Evolutionary conservation across 2,888 invertebrate genomes (phyloP), one percentile per base, ranked within the genome.

Genomic region (Palloptera scutellata): DNA sequence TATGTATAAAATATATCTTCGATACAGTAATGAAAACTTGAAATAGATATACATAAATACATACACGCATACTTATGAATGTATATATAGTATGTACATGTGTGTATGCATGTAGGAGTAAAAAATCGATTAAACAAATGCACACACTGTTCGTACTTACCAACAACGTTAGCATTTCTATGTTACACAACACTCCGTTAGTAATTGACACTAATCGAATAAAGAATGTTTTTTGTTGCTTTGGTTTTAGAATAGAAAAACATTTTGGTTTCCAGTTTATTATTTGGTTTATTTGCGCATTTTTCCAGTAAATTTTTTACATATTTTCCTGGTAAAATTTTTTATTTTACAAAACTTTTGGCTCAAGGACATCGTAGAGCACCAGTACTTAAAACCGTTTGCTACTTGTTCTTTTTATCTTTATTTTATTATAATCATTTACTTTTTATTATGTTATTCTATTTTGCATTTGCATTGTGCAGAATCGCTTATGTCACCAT

Each of bases 121-220:
- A 48, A 79, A 79, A 79, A 79, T 79, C 78, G 78, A 79, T 79
- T 79, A 79, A 79, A 79, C 79, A 79, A 79, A 75, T 74, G 30
- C 40, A 43, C 8, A 42, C 12, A 19, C 12, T 13, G 3, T 30
- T 30, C 12, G 11, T 20, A 55, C 48, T 13, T 15, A 55, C 17
- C 12, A 40, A 17, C 43, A 19, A 10, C 45, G 40, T 40, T 64
- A 19, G 13, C 42, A 17, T 64, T 54, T 30, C 41, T n/a, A 48
- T n/a, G 48, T 62, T 59, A 62, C 20, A 40, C 51, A 64, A 51
- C 19, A 51, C 54, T 55, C 15, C 30, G 13, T 13, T 40, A 10
- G 57, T 51, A 30, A 30, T n/a, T 53, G 30, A 70, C 43, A 54
- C 12, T 20, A 54, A 57, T 30, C 30, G 30, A 30, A 30, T 30